phyloP scores from a whole-genome alignment of 2,888 invertebrate genomes.

The Melanostoma mellinum region DNA sequence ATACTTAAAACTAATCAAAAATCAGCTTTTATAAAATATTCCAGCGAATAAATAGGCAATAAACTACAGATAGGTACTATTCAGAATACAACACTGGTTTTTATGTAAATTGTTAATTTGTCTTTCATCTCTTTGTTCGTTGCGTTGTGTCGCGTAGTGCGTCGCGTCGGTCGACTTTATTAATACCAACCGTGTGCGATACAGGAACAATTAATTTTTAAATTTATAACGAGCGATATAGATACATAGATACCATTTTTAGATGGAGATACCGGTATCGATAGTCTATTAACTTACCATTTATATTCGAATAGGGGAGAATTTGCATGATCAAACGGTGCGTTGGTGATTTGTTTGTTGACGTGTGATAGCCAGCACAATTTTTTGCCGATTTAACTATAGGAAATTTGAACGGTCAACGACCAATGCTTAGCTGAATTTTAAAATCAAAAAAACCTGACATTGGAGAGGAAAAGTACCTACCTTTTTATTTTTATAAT shows the following conservation, averaged over 20 bases:
- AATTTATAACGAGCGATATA: constrained; percentile 13
- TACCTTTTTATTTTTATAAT: too few relatives aligned
- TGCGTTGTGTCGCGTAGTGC: too few relatives aligned
- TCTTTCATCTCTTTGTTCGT: too few relatives aligned
- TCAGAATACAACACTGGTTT: constrained; percentile 44
- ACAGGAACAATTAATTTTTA: constrained; percentile 20
- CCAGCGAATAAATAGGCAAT: constrained; percentile 47
- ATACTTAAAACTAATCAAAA: background rate
- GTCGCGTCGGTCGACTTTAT: background rate
- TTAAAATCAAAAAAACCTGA: too few relatives aligned
- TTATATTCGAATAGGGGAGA: background rate
- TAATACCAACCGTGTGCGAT: background rate
- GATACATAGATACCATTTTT: background rate
- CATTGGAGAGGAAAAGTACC: too few relatives aligned
- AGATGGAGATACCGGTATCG: background rate
- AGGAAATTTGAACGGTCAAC: background rate
- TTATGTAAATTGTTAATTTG: constrained; percentile 42
- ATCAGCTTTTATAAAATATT: constrained; percentile 32
- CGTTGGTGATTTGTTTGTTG: background rate
- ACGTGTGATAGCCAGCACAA: background rate
- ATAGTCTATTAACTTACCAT: constrained; percentile 9
- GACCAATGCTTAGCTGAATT: background rate
- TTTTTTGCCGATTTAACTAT: background rate
- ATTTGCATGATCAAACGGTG: constrained; percentile 14
- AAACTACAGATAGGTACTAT: constrained; percentile 27